A percentile compares a stretch with the other conserved stretches of the same genome.
Evolutionary conservation across 2,797 vertebrate species (phyloP).

Genomic region (Alfaro cultratus): DNA sequence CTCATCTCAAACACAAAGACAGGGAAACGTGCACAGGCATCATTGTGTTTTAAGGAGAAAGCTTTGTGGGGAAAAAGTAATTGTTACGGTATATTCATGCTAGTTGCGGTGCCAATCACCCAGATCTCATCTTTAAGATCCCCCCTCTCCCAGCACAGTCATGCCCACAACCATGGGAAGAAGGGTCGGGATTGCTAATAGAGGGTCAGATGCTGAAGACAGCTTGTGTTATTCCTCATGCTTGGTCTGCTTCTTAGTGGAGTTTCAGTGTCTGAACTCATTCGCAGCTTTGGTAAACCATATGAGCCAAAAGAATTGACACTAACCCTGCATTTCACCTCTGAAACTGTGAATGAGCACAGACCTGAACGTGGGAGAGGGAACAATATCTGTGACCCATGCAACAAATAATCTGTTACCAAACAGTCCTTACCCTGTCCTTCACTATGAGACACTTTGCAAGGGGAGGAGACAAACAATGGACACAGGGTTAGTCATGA

Average conservation of each 20-base stretch:
- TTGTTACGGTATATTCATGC: constrained; percentile 31
- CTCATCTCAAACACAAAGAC: constrained; percentile 73
- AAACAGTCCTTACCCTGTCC: constrained; percentile 84
- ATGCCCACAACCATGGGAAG: constrained; percentile 72
- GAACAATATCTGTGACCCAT: constrained; percentile 77
- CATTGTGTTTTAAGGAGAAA: constrained; percentile 52
- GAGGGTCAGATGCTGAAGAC: constrained; percentile 26
- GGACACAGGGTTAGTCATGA: constrained; percentile 77
- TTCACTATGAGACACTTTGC: constrained; percentile 86
- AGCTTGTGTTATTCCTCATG: constrained; percentile 66
- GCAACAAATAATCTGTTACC: constrained; percentile 75
- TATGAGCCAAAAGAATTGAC: constrained; percentile 18
- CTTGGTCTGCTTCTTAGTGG: constrained; percentile 44
- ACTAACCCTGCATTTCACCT: constrained; percentile 39
- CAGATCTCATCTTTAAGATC: constrained; percentile 15
- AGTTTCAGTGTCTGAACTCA: constrained; percentile 71
- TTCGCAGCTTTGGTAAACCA: constrained; percentile 61
- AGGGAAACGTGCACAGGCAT: constrained; percentile 76
- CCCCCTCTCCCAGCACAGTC: constrained; percentile 49
- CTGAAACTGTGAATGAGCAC: constrained; percentile 72
- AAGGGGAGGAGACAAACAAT: constrained; percentile 80
- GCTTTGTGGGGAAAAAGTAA: constrained; percentile 17
- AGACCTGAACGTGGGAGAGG: constrained; percentile 61
- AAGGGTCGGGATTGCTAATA: constrained; percentile 56
- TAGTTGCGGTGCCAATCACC: constrained; percentile 34